Conservation (phyloP, 1,140 invertebrate species). For the Tetramorium parvispinum region DNA sequence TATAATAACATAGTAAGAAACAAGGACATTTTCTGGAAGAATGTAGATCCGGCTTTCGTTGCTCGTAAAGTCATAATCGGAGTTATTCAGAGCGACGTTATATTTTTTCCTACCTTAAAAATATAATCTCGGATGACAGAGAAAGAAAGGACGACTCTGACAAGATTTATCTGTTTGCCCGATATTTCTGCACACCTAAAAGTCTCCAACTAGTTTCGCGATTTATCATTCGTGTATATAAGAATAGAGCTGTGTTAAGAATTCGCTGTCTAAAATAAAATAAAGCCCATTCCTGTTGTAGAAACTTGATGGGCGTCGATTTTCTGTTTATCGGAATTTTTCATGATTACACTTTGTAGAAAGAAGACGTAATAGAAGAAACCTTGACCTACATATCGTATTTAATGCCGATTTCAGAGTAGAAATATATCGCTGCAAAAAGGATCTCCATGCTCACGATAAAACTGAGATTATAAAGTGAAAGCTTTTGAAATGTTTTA, state of each 20-base stretch:
- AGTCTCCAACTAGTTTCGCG: slow-evolving; percentile 3
- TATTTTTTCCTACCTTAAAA: slow-evolving; percentile 26
- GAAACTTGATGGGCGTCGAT: not conserved
- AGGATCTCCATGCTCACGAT: not conserved
- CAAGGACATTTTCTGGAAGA: not conserved
- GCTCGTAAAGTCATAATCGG: slow-evolving; percentile 10
- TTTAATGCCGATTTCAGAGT: not conserved
- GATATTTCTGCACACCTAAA: slow-evolving; percentile 12
- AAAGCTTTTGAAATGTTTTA: not conserved
- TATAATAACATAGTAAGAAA: not conserved
- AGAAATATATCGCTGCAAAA: not conserved
- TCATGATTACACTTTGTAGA: not conserved
- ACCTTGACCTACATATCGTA: not conserved
- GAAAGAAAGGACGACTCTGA: slow-evolving; percentile 14
- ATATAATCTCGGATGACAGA: not conserved
- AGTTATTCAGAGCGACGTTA: slow-evolving; percentile 15
- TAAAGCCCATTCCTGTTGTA: not conserved
- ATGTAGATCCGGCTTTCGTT: not conserved
- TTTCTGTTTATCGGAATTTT: slow-evolving; percentile 10
- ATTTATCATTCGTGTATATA: slow-evolving; percentile 9
- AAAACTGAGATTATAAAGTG: not conserved
- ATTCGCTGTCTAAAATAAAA: slow-evolving; percentile 33
- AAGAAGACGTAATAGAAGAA: not conserved
- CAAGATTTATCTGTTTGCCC: slow-evolving; percentile 53
- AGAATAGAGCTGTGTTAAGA: slow-evolving; percentile 19